Evolutionary conservation across 2,113 vertebrate genomes (phyloP), one percentile per base, ranked within the genome.

Genomic region (Gymnocephalus cernua): DNA sequence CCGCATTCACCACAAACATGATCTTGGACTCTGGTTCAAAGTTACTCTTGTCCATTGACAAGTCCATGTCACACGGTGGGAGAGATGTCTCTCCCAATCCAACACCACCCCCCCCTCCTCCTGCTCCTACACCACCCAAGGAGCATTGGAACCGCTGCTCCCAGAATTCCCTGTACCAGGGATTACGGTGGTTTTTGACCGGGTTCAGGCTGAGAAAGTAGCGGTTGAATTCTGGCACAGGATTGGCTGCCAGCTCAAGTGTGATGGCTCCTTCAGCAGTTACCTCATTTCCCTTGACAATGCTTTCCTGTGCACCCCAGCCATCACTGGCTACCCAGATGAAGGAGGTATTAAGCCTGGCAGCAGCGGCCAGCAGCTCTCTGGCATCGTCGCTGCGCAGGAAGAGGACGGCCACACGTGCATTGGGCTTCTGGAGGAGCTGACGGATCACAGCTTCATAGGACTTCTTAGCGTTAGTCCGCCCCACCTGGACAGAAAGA

Each of bases 11-110:
- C 65, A 99, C 98, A 85, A 99, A 99, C 98, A 99, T 99, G 91
- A 99, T 99, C 93, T 99, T 99, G 74, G 98, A 99, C 89, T 99
- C 98, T 12, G 99, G 98, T 75, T 99, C 98, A 0, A 99, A 99
- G 87, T 96, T 97, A 62, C 91, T 96, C 63, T 96, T 96, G 93
- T 98, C 96, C 66, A 99, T 95, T 19, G 92, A 93, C 89, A 98
- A 90, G 84, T 96, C 95, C 78, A 95, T 96, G 51, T 97, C 97
- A 61, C 98, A 99, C 0, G 86, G 54, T 2, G 94, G 96, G 62
- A 84, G 89, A 23, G 95, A 93, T 0, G 67, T 81, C 50, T 82
- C 76, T 72, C 87, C 90, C 56, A 93, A 85, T 79, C 41, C 94
- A 80, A 80, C 19, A 29, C 64, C 79, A 21, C 66, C 86, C 11